A percentile compares a stretch with the other conserved stretches of the same genome.
phyloP scores from a whole-genome alignment of 2,888 invertebrate genomes.

The Atethmia centrago region DNA sequence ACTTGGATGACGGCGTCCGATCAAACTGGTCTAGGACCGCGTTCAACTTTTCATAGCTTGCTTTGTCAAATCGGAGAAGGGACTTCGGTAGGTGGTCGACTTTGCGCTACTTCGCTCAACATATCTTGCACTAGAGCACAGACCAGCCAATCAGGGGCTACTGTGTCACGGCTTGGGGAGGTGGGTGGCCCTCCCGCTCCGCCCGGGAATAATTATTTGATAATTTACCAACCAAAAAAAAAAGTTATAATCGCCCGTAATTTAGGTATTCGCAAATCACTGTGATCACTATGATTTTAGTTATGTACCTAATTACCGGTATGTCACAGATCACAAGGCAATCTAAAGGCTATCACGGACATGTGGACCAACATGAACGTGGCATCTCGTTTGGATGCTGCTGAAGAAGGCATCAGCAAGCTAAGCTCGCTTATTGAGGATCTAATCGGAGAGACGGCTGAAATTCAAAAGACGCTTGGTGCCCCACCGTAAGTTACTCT shows the following conservation, averaged over 20 bases:
- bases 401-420: constrained; percentile 91
- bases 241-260: not conserved
- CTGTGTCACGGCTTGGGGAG: not conserved
- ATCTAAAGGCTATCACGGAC: constrained; percentile 89
- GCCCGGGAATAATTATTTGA: no score
- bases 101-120: not conserved
- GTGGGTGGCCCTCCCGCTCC: not conserved
- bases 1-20: no score
- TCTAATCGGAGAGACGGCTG: constrained; percentile 83
- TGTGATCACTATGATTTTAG: not conserved
- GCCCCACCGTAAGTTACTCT: constrained; percentile 40
- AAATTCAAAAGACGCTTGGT: constrained; percentile 64
- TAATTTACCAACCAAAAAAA: no score
- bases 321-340: constrained; percentile 81
- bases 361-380: constrained; percentile 92
- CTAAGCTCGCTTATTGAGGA: constrained; percentile 91
- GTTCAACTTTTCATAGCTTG: no score
- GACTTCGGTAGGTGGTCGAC: no score
- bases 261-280: not conserved
- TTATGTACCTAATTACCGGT: not conserved
- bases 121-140: not conserved
- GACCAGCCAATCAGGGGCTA: not conserved
- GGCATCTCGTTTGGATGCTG: constrained; percentile 92
- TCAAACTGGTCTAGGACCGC: no score
- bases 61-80: no score